phyloP scores from a whole-genome alignment of 92 coral and sea anemone species.

The Pocillopora meandrina region DNA sequence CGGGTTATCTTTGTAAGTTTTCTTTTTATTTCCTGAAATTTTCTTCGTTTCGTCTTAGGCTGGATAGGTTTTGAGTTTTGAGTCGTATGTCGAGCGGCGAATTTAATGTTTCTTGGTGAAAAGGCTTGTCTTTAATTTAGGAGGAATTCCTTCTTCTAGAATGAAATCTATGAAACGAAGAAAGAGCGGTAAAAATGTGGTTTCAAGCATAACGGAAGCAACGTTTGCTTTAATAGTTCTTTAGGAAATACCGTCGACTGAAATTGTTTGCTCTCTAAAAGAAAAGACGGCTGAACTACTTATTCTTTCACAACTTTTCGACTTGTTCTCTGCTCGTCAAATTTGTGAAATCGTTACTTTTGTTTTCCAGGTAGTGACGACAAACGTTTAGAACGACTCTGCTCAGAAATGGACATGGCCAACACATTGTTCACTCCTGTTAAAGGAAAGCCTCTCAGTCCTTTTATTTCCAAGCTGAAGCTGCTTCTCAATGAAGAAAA shows the following conservation, averaged over 20 bases:
- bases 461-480: constrained; percentile 95
- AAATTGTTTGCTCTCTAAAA: not conserved
- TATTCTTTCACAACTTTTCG: not conserved
- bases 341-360: constrained; percentile 34
- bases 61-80: not conserved
- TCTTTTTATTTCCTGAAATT: not conserved
- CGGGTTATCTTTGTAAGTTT: not conserved
- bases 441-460: constrained; percentile 95
- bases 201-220: not conserved
- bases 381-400: constrained; percentile 42
- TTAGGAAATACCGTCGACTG: not conserved
- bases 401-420: constrained; percentile 54
- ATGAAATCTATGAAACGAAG: constrained; percentile 30
- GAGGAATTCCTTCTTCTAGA: constrained; percentile 42
- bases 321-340: not conserved
- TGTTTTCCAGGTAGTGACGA: constrained; percentile 22
- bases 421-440: constrained; percentile 55
- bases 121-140: constrained; percentile 6
- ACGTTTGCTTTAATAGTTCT: constrained; percentile 6
- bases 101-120: not conserved
- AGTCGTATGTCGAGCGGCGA: not conserved
- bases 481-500: constrained; percentile 92
- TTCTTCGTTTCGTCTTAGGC: not conserved
- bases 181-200: not conserved
- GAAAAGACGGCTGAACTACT: not conserved